A percentile compares a stretch with the other conserved stretches of the same genome.
These are phyloP conservation scores for Spinus pinus DNA, from an alignment of 2,797 vertebrate species.

Conservation along the genomic window DNA sequence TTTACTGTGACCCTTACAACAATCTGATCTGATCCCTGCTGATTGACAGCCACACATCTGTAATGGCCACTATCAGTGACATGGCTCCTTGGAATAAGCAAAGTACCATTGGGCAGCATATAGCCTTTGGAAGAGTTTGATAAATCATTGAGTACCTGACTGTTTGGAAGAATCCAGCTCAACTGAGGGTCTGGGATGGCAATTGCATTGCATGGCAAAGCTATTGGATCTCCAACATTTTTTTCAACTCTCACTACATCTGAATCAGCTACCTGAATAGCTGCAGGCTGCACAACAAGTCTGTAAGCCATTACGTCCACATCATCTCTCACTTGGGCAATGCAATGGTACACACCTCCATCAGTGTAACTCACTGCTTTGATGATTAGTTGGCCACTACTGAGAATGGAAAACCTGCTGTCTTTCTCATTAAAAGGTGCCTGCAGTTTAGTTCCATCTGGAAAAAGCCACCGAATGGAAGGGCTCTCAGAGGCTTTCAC, in stretches of 20 bases:
- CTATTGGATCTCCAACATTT: slow-evolving; percentile 72
- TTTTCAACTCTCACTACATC: slow-evolving; percentile 65
- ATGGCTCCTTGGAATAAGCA: slow-evolving; percentile 78
- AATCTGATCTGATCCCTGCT: slow-evolving; percentile 80
- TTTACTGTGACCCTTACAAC: slow-evolving; percentile 77
- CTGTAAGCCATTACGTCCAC: slow-evolving; percentile 72
- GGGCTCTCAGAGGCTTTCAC: slow-evolving; percentile 82
- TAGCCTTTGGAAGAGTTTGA: slow-evolving; percentile 76
- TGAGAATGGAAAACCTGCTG: slow-evolving; percentile 77
- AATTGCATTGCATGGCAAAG: slow-evolving; percentile 76
- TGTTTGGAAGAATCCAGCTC: slow-evolving; percentile 86
- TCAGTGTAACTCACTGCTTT: slow-evolving; percentile 73
- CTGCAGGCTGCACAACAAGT: slow-evolving; percentile 80
- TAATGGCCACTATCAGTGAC: slow-evolving; percentile 84
- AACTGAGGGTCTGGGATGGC: slow-evolving; percentile 83
- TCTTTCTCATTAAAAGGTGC: slow-evolving; percentile 71
- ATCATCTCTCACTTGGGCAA: slow-evolving; percentile 79
- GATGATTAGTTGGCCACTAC: slow-evolving; percentile 78
- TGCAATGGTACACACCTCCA: slow-evolving; percentile 85
- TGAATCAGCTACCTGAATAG: slow-evolving; percentile 63
- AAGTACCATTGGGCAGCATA: slow-evolving; percentile 79
- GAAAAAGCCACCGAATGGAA: slow-evolving; percentile 81
- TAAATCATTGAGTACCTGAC: slow-evolving; percentile 63
- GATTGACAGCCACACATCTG: slow-evolving; percentile 87
- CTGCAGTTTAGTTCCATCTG: slow-evolving; percentile 79